phyloP scores from a whole-genome alignment of 1,140 invertebrate genomes.

The Caerostris extrusa region DNA sequence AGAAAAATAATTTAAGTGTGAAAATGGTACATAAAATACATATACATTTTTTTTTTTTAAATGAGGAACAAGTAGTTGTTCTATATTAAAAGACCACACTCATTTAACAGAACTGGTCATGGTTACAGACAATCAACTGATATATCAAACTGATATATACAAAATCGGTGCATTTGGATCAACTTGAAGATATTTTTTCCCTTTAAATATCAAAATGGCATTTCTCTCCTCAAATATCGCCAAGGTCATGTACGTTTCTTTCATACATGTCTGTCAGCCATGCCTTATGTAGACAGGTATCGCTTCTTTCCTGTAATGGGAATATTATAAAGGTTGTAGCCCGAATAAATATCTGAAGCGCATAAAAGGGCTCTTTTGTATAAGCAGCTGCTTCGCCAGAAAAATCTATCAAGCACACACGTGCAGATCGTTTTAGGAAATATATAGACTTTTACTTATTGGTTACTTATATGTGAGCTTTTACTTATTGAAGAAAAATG shows the following conservation, averaged over 20 bases:
- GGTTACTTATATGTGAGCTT: too few relatives aligned
- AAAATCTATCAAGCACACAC: too few relatives aligned
- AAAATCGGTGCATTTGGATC: not conserved
- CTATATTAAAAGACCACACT: too few relatives aligned
- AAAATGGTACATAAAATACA: too few relatives aligned
- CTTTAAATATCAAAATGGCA: not conserved
- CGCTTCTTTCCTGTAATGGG: not conserved
- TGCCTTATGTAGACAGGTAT: not conserved
- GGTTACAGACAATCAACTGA: too few relatives aligned
- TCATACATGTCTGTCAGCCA: not conserved
- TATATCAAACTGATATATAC: too few relatives aligned
- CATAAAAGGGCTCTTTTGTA: not conserved
- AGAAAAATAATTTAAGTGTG: too few relatives aligned
- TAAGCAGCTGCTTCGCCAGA: not conserved
- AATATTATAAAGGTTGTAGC: conserved; percentile 10
- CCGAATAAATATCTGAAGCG: not conserved
- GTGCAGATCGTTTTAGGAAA: not conserved
- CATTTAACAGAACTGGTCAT: too few relatives aligned
- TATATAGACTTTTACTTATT: too few relatives aligned
- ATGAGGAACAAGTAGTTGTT: too few relatives aligned
- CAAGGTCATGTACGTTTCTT: not conserved
- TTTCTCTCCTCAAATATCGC: too few relatives aligned
- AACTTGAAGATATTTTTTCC: not conserved
- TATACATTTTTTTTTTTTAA: too few relatives aligned
- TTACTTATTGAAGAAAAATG: not conserved